Conservation (phyloP, 1,140 invertebrate genomes). For the Bursaphelenchus mucronatus region DNA sequence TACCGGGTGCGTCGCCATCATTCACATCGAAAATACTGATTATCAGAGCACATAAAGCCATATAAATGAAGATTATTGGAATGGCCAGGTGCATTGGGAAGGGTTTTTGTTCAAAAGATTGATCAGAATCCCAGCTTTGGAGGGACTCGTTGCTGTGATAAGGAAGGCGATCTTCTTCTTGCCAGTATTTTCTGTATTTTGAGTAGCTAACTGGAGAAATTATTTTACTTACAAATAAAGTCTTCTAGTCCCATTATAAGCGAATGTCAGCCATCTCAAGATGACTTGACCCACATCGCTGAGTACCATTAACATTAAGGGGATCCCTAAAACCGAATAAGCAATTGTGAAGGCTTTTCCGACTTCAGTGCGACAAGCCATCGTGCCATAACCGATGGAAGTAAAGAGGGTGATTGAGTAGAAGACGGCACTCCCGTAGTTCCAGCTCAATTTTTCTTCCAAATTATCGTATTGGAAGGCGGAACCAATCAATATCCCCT, state of each 20-base stretch:
- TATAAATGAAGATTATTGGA: constrained; percentile 30
- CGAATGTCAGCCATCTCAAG: constrained; percentile 25
- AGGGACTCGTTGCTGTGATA: not conserved
- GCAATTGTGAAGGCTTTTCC: constrained; percentile 30
- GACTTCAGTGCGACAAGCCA: constrained; percentile 32
- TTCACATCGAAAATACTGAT: constrained; percentile 29
- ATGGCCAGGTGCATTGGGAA: constrained; percentile 32
- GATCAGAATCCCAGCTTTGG: not conserved
- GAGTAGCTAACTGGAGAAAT: constrained; percentile 9
- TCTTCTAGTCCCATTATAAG: constrained; percentile 20
- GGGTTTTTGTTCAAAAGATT: constrained; percentile 4
- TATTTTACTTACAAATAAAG: constrained; percentile 6
- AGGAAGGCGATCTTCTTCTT: constrained; percentile 16
- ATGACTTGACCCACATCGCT: constrained; percentile 36
- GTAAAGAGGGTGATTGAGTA: constrained; percentile 33
- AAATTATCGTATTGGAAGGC: constrained; percentile 43
- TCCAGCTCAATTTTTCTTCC: constrained; percentile 26
- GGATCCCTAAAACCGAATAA: constrained; percentile 35
- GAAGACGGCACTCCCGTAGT: constrained; percentile 38
- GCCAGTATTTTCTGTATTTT: constrained; percentile 21
- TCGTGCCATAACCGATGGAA: constrained; percentile 24
- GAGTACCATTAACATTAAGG: constrained; percentile 42
- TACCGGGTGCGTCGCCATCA: constrained; percentile 11
- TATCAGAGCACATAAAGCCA: constrained; percentile 26
- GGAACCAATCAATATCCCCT: constrained; percentile 31